Evolutionary conservation across 2,888 invertebrate species (phyloP), one percentile per base, ranked within the genome.

Genomic region (Argynnis bischoffii): DNA sequence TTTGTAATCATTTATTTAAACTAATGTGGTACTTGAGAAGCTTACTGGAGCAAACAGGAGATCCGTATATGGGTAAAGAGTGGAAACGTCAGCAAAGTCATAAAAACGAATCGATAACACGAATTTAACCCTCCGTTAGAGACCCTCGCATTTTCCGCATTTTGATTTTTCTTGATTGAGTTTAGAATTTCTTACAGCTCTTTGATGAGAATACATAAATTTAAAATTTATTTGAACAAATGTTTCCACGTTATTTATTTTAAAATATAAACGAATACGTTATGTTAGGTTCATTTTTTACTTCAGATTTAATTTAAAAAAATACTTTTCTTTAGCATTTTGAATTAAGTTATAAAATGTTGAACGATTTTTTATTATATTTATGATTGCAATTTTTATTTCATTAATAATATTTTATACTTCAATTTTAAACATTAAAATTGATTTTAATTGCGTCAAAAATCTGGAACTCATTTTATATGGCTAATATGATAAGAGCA

Each of bases 121-220:
- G 85, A 88, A 85, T 89, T 90, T 90, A 89, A 90, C 90, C 92
- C 90, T 91, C 90, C 85, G 87, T 87, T 88, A 79, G 81, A 85
- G 83, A 79, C 90, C 90, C 86, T 86, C 79, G 84, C 79, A 89
- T 92, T 91, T 91, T 90, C 90, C 90, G 91, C 89, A 81, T 90
- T 92, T 90, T 91, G 91, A 91, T 90, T 92, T 90, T 89, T 87
- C 85, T 89, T 90, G 89, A 91, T 92, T 90, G 88, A 86, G 90
- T 90, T 91, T 90, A 90, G 90, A 92, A 89, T 89, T 85, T 85
- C 86, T 86, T 83, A 82, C 83, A 78, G 84, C 83, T 85, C 85
- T 90, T 87, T 87, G 61, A 51, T 61, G 61, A 53, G 61, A 53
- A 61, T 53, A 53, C 15, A 53, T 61, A 51, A 61, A 61, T 61